Evolutionary conservation across 2,888 invertebrate genomes (phyloP), one percentile per base, ranked within the genome.

Genomic region (Acanthacorydalis orientalis): DNA sequence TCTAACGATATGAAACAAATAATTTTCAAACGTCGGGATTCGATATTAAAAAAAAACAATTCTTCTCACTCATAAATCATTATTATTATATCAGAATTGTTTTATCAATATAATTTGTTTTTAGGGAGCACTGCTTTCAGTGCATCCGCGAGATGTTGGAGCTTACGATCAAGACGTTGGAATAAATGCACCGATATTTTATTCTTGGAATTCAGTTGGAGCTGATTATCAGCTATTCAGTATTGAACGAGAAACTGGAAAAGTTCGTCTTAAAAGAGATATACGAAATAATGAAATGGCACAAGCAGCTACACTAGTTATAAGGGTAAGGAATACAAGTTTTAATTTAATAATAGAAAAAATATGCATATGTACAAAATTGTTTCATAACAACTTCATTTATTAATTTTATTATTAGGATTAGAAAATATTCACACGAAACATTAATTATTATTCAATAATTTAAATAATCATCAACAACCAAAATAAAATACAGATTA

Each of bases 121-220:
- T 2, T 59, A 80, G 75, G 81, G 78, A 16, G 72, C 77, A 0
- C 65, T 74, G 35, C 63, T 92, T 39, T 68, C 68, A 49, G 75
- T 84, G 31, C 73, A 75, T 9, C 90, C 90, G 0, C 76, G 79
- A 11, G 76, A 81, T 1, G 75, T 91, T 4, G 72, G 74, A 45
- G 89, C 91, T 0, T 68, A 74, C 33, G 92, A 92, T 67, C 89
- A 89, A 62, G 87, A 88, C 58, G 60, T 72, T 37, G 86, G 85
- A 31, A 84, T 88, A 54, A 78, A 78, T 55, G 80, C 86, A 1
- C 77, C 81, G 1, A 74, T 88, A 41, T 72, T 73, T 56, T 87
- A 83, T 65, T 69, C 76, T 1, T 75, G 80, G 50, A 75, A 80
- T 52, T 73, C 77, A 61, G 69, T 72, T 42, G 74, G 73, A 12